Evolutionary conservation across 2,113 vertebrate species (phyloP), one percentile per base, ranked within the genome.

Genomic region (Holacanthus passer): DNA sequence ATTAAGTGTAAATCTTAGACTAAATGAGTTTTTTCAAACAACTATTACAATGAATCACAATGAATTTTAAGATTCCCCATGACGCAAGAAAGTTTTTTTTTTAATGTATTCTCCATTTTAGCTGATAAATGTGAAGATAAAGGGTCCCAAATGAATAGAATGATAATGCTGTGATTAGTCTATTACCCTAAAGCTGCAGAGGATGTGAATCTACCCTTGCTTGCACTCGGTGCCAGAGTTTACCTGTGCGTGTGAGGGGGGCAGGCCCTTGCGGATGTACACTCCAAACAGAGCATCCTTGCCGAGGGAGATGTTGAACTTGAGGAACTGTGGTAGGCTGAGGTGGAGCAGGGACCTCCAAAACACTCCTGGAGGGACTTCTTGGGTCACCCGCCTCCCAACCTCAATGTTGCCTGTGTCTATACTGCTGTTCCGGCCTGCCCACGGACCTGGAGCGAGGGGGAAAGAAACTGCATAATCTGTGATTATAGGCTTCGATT

Each of bases 221-320:
- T 41, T 27, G 35, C 32, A 3, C 39, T 45, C 14, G 2, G 37
- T 17, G 43, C 7, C 12, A 39, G 50, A 58, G 66, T 41, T 73
- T 89, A 94, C 91, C 98, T 99, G 98, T 50, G 98, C 98, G 43
- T 99, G 98, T 37, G 98, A 99, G 0, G 98, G 98, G 56, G 97
- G 97, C 53, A 99, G 96, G 86, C 98, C 98, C 88, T 98, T 99
- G 94, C 98, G 94, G 75, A 99, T 99, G 89, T 99, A 99, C 74
- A 99, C 97, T 48, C 98, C 98, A 4, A 99, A 99, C 82, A 99
- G 96, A 24, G 98, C 98, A 37, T 99, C 97, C 89, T 97, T 99
- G 58, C 98, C 97, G 56, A 99, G 95, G 76, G 98, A 99, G 83
- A 99, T 98, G 94, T 99, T 99, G 95, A 99, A 99, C 92, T 99